phyloP scores from a whole-genome alignment of 2,888 invertebrate genomes.

The Lacanobia wlatinum region DNA sequence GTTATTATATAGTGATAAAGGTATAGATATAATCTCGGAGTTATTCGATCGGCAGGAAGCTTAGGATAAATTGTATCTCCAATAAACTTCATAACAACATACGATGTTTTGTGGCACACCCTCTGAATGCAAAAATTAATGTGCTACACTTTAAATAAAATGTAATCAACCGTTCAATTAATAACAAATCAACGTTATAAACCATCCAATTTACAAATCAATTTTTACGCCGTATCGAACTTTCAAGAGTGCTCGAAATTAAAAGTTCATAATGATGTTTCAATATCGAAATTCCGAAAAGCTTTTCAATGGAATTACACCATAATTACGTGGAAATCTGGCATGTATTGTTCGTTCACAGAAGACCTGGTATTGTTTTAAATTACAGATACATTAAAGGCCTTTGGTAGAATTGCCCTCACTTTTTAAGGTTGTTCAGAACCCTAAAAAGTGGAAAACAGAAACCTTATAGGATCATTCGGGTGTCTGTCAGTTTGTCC shows the following conservation, averaged over 20 bases:
- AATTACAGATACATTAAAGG: background rate
- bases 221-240: constrained; percentile 10
- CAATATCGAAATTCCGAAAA: constrained; percentile 1
- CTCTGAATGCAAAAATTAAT: background rate
- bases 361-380: background rate
- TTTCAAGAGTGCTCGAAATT: constrained; percentile 4
- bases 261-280: constrained; percentile 4
- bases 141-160: background rate
- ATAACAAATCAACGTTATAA: background rate
- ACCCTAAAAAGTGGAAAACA: too few species aligned
- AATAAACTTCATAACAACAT: background rate
- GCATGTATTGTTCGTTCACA: background rate
- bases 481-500: too few species aligned
- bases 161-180: background rate
- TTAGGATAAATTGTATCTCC: too few species aligned
- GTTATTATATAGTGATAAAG: background rate
- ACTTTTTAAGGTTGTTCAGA: too few species aligned
- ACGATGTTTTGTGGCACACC: background rate
- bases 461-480: too few species aligned
- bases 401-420: background rate
- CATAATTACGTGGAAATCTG: background rate
- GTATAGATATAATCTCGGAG: too few species aligned
- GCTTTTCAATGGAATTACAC: background rate
- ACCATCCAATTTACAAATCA: constrained; percentile 3
- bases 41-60: too few species aligned